Conservation (phyloP, 1,140 invertebrate genomes). For the Akabosia matsudoensis region DNA sequence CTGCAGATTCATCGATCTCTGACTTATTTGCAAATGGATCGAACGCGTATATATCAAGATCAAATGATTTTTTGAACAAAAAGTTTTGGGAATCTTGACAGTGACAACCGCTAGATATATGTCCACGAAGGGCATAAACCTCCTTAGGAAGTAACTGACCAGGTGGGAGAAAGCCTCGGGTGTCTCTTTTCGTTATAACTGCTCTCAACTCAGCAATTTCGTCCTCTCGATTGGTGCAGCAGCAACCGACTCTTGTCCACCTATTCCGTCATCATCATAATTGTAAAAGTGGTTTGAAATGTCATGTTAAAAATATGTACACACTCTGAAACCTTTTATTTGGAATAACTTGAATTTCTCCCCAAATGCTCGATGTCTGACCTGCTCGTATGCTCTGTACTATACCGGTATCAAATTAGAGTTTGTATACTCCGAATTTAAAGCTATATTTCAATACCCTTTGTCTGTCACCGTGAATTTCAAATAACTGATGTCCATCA, state of each 20-base stretch:
- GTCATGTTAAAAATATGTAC: no score
- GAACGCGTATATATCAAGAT: neutral
- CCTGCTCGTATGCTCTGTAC: neutral
- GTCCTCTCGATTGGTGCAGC: neutral
- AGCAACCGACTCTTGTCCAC: no score
- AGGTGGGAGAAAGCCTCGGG: no score
- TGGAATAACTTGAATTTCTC: constrained; percentile 14
- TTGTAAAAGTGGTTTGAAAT: no score
- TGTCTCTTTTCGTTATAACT: neutral
- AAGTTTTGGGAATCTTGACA: neutral
- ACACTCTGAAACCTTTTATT: neutral
- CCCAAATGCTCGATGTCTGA: neutral
- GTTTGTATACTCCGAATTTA: neutral
- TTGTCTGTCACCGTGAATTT: neutral
- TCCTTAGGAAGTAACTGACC: neutral
- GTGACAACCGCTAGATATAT: neutral
- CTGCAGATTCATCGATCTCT: neutral
- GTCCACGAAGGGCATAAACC: neutral
- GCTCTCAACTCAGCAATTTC: neutral
- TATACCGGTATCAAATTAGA: neutral
- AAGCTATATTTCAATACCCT: neutral
- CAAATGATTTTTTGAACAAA: neutral
- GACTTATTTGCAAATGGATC: neutral
- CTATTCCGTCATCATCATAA: no score
- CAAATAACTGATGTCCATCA: neutral